Base-by-base conservation (phyloP, 2,113 vertebrate species). In the Sinocyclocheilus anophthalmus region DNA sequence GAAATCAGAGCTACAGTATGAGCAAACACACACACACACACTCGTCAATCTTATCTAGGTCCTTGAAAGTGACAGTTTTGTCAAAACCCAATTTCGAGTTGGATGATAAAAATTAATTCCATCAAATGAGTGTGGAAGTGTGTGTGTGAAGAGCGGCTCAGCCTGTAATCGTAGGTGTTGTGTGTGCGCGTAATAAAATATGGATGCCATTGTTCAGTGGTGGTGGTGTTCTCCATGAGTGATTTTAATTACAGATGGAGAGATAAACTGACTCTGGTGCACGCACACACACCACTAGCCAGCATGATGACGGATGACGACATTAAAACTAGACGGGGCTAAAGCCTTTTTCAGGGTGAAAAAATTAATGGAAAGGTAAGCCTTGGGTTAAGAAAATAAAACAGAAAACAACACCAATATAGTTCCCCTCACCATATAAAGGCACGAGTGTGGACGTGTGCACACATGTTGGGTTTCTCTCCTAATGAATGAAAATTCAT, bases 171-270 rank as follows among this genome's bases (percentile, higher is more conserved):
- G 59, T 48, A 65, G n/a, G 73, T 50, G 39, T 14, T 24, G 45
- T 37, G 37, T 48, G 77, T 55, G 86, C n/a, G n/a, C n/a, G 50
- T 88, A 53, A 77, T 91, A 87, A 88, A 88, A 85, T 70, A 90
- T 84, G 81, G 53, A 88, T 89, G 73, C 81, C 79, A 72, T 89
- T 69, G 83, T 84, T 89, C 86, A 65, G 86, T 12, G 33, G 33
- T 81, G 61, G 81, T 13, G 81, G 48, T 81, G 81, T 91, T 88
- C 87, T 86, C 39, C 78, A 85, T 87, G 85, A 85, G 69, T 91
- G 82, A 85, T 63, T 91, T 91, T 90, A 91, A 91, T 91, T 91
- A 89, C 87, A 91, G 87, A 89, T 85, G 24, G 76, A 83, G 84
- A 84, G 57, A 87, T 89, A 80, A 86, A 84, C 81, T 37, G 73